A percentile compares a stretch with the other conserved stretches of the same genome.
These are phyloP conservation scores for Gobiocypris rarus DNA, from an alignment of 2,113 vertebrate genomes.

Conservation along the genomic window DNA sequence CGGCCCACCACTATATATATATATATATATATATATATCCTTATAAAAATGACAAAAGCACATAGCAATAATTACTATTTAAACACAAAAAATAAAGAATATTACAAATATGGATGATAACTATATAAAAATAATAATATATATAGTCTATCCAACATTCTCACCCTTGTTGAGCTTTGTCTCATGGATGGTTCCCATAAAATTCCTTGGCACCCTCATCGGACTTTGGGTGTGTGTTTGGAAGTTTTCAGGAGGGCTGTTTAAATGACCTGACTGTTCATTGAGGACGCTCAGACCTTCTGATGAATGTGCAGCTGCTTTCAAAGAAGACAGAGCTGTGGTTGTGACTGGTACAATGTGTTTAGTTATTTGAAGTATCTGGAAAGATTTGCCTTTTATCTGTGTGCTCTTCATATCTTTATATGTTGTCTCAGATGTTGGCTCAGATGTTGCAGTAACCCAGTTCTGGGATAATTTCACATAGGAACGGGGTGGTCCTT, in stretches of 20 bases:
- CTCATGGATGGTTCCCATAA: conserved; percentile 13
- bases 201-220: neutral
- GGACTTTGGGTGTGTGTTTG: conserved; percentile 20
- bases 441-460: conserved; percentile 3
- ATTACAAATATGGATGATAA: neutral
- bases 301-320: neutral
- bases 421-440: conserved; percentile 2
- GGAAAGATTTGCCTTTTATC: neutral
- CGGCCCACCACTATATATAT: too few species aligned
- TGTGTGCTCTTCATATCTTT: neutral
- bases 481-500: conserved; percentile 10
- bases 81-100: neutral
- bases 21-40: too few species aligned
- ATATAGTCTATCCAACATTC: neutral
- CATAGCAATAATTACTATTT: neutral
- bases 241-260: conserved; percentile 13
- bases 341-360: neutral
- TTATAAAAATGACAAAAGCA: neutral
- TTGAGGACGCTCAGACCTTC: neutral
- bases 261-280: conserved; percentile 5
- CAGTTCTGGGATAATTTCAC: neutral
- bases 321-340: conserved; percentile 4
- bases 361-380: conserved; percentile 20
- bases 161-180: conserved; percentile 26
- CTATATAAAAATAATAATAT: too few species aligned